phyloP scores from a whole-genome alignment of 2,888 invertebrate species.

The Blastobasis adustella region DNA sequence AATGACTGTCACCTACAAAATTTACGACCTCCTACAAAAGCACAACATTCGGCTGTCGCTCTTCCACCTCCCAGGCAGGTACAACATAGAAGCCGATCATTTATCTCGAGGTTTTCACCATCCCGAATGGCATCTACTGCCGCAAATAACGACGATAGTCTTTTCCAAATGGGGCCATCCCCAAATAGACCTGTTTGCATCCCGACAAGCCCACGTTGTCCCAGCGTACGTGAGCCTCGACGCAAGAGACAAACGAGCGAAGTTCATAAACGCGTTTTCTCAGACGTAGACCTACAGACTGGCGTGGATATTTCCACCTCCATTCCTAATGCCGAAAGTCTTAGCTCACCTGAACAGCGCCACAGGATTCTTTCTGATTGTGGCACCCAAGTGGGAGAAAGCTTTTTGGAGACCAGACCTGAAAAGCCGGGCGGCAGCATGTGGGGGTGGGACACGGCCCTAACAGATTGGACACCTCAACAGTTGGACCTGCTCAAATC shows the following conservation, averaged over 20 bases:
- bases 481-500: constrained; percentile 2
- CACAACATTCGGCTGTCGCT: too few relatives aligned
- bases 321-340: constrained; percentile 8
- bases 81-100: background rate
- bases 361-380: constrained; percentile 10
- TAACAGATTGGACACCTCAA: constrained; percentile 2
- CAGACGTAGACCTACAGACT: constrained; percentile 5
- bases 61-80: background rate
- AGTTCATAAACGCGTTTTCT: constrained; percentile 1
- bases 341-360: constrained; percentile 8
- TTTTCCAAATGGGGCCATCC: background rate
- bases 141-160: background rate
- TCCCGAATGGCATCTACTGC: background rate
- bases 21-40: too few relatives aligned
- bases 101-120: background rate
- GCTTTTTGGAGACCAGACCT: constrained; percentile 13
- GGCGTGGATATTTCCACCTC: constrained; percentile 13
- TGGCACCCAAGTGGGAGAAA: constrained; percentile 13
- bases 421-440: constrained; percentile 4
- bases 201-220: background rate
- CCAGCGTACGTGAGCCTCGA: background rate
- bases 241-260: background rate
- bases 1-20: background rate
- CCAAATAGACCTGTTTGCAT: background rate
- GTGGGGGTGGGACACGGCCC: constrained; percentile 14